Conservation (phyloP, 2,797 vertebrate genomes). For the Phyllotis vaccarum region DNA sequence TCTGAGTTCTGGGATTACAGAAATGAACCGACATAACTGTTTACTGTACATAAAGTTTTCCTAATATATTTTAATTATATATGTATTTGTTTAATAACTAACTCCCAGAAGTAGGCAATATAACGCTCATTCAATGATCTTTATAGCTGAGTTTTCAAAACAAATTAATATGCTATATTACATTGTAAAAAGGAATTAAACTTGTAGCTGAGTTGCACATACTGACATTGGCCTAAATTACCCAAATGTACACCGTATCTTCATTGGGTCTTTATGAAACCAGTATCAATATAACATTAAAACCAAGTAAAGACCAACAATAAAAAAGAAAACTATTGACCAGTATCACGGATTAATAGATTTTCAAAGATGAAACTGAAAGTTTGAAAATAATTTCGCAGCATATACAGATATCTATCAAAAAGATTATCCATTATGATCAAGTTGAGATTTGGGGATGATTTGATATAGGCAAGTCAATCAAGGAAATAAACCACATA, state of each 20-base stretch:
- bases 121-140: conserved; percentile 6
- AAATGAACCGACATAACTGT: not conserved
- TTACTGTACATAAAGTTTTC: not conserved
- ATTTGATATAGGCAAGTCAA: not conserved
- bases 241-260: not conserved
- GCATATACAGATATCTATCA: not conserved
- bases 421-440: not conserved
- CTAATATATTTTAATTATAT: conserved; percentile 27
- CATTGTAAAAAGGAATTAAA: conserved; percentile 28
- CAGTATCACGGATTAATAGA: not conserved
- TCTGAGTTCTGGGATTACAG: not conserved
- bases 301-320: not conserved
- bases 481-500: not conserved
- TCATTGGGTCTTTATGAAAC: not conserved
- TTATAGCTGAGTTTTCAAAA: conserved; percentile 29
- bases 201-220: conserved; percentile 11
- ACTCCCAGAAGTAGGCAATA: not conserved
- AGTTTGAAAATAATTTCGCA: not conserved
- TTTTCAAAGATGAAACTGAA: not conserved
- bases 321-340: not conserved
- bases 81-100: conserved; percentile 51
- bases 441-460: not conserved
- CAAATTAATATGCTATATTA: conserved; percentile 30
- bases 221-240: not conserved
- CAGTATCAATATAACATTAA: not conserved